phyloP scores from a whole-genome alignment of 2,888 invertebrate genomes.

The Taenaris catops region DNA sequence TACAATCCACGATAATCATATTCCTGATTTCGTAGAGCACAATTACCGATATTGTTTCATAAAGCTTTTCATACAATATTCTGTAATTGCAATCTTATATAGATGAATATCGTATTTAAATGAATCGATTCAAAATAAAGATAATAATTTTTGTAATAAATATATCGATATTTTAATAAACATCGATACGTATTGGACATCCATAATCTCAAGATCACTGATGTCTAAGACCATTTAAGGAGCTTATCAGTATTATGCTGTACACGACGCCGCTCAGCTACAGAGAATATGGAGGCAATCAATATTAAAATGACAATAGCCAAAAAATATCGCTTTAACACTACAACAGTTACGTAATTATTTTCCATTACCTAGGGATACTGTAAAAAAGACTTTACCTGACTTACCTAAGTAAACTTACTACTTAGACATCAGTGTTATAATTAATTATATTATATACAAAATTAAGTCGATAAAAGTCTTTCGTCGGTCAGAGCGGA shows the following conservation, averaged over 20 bases:
- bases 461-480: conserved; percentile 71
- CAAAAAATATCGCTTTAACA: conserved; percentile 38
- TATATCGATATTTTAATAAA: conserved; percentile 7
- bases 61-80: too few species aligned
- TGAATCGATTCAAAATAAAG: not conserved
- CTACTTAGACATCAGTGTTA: conserved; percentile 28
- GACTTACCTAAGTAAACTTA: conserved; percentile 61
- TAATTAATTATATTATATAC: conserved; percentile 57
- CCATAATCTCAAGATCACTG: conserved; percentile 30
- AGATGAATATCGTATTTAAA: too few species aligned
- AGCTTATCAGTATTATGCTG: conserved; percentile 22
- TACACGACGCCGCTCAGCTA: conserved; percentile 43
- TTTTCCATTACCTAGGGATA: conserved; percentile 69
- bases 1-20: too few species aligned
- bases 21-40: too few species aligned
- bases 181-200: conserved; percentile 4
- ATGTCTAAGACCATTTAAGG: conserved; percentile 17
- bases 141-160: not conserved
- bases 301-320: conserved; percentile 54
- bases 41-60: too few species aligned
- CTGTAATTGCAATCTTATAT: too few species aligned
- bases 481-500: conserved; percentile 67
- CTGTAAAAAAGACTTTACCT: conserved; percentile 76
- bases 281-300: conserved; percentile 37
- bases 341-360: conserved; percentile 73